These are phyloP conservation scores for Diaperis boleti DNA, from an alignment of 2,888 invertebrate species.

Conservation along the genomic window DNA sequence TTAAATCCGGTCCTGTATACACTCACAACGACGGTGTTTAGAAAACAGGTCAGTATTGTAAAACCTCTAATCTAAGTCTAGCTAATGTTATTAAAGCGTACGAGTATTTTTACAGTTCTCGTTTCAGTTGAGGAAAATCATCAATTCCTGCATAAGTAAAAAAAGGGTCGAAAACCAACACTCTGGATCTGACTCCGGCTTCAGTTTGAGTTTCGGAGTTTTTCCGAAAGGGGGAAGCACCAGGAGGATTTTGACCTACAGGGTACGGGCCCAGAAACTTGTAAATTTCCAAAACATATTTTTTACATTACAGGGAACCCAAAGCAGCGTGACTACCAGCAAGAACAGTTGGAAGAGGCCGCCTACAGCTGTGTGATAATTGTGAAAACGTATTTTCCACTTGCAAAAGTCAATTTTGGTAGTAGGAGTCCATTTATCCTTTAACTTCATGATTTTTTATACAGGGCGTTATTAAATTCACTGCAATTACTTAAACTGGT, in stretches of 20 bases:
- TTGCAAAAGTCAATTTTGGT: neutral
- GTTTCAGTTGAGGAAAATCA: constrained; percentile 57
- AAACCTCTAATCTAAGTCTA: no score
- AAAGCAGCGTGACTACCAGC: constrained; percentile 59
- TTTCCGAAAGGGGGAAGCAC: constrained; percentile 63
- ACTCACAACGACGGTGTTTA: constrained; percentile 72
- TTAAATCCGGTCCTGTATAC: constrained; percentile 75
- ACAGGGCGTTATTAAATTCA: no score
- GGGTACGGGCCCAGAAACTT: constrained; percentile 55
- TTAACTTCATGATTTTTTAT: no score
- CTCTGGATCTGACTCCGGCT: constrained; percentile 66
- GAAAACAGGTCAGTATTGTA: constrained; percentile 68
- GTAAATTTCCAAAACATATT: constrained; percentile 10
- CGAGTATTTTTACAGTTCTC: neutral
- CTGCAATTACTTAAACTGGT: no score
- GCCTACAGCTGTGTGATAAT: constrained; percentile 57
- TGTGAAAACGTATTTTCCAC: constrained; percentile 34
- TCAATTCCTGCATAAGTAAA: constrained; percentile 56
- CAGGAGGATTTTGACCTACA: constrained; percentile 60
- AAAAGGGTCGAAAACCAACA: constrained; percentile 59
- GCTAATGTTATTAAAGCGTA: neutral
- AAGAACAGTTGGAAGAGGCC: constrained; percentile 60
- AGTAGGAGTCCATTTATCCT: no score
- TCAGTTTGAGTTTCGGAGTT: constrained; percentile 66
- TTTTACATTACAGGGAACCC: constrained; percentile 59